Conservation (phyloP, 2,113 vertebrate genomes). For the Ptilorrhoa leucosticta region DNA sequence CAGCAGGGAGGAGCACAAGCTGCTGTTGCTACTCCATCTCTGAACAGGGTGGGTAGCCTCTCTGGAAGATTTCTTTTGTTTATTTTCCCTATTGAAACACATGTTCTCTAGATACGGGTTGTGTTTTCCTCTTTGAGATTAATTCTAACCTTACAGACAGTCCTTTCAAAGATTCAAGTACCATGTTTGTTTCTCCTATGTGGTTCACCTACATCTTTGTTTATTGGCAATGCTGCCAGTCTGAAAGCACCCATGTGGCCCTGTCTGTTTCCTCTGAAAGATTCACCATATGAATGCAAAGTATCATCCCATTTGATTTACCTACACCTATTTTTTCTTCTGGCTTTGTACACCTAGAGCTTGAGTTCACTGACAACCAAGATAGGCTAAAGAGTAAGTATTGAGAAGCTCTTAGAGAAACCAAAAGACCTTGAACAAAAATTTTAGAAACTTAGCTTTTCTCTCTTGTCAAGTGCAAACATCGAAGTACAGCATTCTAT, state of each 20-base stretch:
- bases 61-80: neutral
- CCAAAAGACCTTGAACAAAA: neutral
- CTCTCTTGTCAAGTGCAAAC: neutral
- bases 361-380: neutral
- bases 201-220: neutral
- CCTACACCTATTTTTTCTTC: neutral
- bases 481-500: neutral
- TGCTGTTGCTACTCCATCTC: neutral
- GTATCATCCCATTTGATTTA: neutral
- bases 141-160: too few species aligned
- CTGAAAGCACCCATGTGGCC: neutral
- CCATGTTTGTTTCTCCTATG: neutral
- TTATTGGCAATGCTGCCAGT: neutral
- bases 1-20: neutral
- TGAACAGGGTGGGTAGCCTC: neutral
- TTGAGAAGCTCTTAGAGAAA: neutral
- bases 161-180: neutral
- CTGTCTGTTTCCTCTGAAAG: neutral
- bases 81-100: neutral
- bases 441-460: neutral
- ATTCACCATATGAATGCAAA: neutral
- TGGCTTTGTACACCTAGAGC: neutral
- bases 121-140: neutral
- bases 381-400: neutral
- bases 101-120: fast-evolving